These are phyloP conservation scores for Peromyscus polionotus DNA, from an alignment of 2,113 vertebrate species.

Conservation along the genomic window DNA sequence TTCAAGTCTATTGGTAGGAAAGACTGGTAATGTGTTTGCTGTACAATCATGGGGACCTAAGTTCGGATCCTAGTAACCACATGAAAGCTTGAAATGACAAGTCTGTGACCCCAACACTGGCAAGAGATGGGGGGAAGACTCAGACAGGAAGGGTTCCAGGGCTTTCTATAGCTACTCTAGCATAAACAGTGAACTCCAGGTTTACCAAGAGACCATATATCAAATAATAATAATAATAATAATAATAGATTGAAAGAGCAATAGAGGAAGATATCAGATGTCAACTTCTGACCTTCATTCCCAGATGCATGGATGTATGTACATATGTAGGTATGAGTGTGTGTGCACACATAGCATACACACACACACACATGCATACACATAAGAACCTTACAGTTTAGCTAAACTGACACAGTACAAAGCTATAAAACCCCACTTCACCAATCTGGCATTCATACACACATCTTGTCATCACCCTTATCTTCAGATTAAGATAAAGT, in stretches of 20 bases:
- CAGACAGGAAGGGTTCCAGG: background rate
- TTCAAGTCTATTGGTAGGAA: background rate
- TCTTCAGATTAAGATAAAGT: conserved; percentile 32
- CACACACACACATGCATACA: background rate
- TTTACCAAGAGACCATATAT: background rate
- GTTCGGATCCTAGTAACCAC: background rate
- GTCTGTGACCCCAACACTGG: background rate
- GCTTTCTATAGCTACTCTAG: too few relatives aligned
- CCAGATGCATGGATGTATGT: background rate
- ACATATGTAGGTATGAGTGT: background rate
- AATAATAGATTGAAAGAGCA: background rate
- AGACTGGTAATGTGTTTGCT: background rate
- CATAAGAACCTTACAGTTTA: background rate
- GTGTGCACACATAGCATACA: background rate
- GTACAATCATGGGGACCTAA: background rate
- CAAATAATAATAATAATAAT: background rate
- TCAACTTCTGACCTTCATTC: background rate
- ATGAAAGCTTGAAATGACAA: background rate
- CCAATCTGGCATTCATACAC: background rate
- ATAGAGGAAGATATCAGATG: background rate
- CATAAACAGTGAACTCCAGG: background rate
- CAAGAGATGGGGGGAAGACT: background rate
- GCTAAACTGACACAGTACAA: background rate
- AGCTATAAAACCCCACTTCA: background rate
- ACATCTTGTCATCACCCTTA: background rate